A percentile compares a stretch with the other conserved stretches of the same genome.
These are phyloP conservation scores for Spheniscus humboldti DNA, from an alignment of 2,797 vertebrate genomes.

Conservation along the genomic window DNA sequence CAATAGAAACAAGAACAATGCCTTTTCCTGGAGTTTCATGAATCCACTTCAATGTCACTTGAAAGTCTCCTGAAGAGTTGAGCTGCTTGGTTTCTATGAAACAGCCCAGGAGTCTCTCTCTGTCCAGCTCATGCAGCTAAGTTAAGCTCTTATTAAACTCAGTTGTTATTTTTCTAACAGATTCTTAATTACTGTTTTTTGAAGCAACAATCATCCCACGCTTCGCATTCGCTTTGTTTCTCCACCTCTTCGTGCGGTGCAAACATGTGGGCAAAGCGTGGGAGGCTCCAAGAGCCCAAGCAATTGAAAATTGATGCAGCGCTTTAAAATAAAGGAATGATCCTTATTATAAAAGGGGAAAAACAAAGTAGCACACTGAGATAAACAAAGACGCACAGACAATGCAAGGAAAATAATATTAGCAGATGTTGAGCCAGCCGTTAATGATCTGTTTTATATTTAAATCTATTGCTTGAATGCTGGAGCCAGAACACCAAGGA, in stretches of 20 bases:
- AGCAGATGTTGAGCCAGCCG: slow-evolving; percentile 70
- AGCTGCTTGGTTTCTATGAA: slow-evolving; percentile 31
- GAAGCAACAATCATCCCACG: slow-evolving; percentile 65
- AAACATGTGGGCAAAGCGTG: slow-evolving; percentile 62
- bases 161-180: slow-evolving; percentile 66
- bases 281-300: slow-evolving; percentile 58
- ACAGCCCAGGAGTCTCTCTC: slow-evolving; percentile 38
- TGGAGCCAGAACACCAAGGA: slow-evolving; percentile 63
- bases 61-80: slow-evolving; percentile 19
- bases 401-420: slow-evolving; percentile 73
- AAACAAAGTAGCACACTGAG: slow-evolving; percentile 67
- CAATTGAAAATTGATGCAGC: slow-evolving; percentile 50
- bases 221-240: slow-evolving; percentile 43
- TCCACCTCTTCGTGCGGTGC: slow-evolving; percentile 48
- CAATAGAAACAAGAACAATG: slow-evolving; percentile 17
- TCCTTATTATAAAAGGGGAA: slow-evolving; percentile 65
- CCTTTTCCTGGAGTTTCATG: slow-evolving; percentile 19
- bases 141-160: slow-evolving; percentile 67
- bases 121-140: slow-evolving; percentile 63
- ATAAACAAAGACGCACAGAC: slow-evolving; percentile 68
- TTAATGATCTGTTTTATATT: slow-evolving; percentile 72
- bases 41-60: slow-evolving; percentile 43
- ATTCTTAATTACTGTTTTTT: slow-evolving; percentile 68
- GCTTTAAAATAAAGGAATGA: slow-evolving; percentile 69
- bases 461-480: slow-evolving; percentile 62